Percentiles rank a stretch among this genome's conserved stretches.
Evolutionary conservation across 2,888 invertebrate genomes (phyloP).

Genomic region (Drosophila neonasuta): DNA sequence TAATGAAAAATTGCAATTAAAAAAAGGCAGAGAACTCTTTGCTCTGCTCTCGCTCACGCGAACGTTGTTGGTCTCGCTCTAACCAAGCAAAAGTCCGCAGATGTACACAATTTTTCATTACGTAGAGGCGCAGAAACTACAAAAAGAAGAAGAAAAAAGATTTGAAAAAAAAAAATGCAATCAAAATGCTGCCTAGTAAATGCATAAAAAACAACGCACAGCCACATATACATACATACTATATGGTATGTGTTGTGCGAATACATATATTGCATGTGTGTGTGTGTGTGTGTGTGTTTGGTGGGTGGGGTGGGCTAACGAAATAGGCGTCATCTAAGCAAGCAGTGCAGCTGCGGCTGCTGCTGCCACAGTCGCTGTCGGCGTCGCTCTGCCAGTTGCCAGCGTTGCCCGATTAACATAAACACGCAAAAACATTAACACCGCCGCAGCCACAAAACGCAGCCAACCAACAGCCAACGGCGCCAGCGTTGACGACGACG

Average conservation of each 20-base stretch:
- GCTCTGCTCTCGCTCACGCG: not conserved
- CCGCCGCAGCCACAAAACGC: slow-evolving; percentile 48
- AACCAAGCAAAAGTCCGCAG: slow-evolving; percentile 19
- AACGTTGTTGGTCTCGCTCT: slow-evolving; percentile 39
- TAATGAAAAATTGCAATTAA: slow-evolving; percentile 81
- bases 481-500: slow-evolving; percentile 31
- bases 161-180: slow-evolving; percentile 68
- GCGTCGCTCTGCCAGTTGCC: slow-evolving; percentile 42
- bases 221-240: not conserved
- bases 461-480: slow-evolving; percentile 70
- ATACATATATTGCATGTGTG: slow-evolving; percentile 22
- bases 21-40: slow-evolving; percentile 51
- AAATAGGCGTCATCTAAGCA: slow-evolving; percentile 78
- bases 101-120: slow-evolving; percentile 57
- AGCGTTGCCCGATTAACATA: slow-evolving; percentile 79
- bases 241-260: slow-evolving; percentile 13
- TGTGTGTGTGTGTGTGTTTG: slow-evolving; percentile 9
- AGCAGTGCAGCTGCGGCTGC: slow-evolving; percentile 44
- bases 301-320: slow-evolving; percentile 43
- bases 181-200: slow-evolving; percentile 73
- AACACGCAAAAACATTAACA: slow-evolving; percentile 81
- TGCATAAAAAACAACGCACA: slow-evolving; percentile 65
- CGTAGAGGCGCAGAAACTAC: slow-evolving; percentile 55
- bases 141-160: slow-evolving; percentile 35
- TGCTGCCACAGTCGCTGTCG: slow-evolving; percentile 11